Percentiles rank a stretch among this genome's conserved stretches.
Evolutionary conservation across 2,797 vertebrate genomes (phyloP).

Genomic region (Lepilemur septentrionalis): DNA sequence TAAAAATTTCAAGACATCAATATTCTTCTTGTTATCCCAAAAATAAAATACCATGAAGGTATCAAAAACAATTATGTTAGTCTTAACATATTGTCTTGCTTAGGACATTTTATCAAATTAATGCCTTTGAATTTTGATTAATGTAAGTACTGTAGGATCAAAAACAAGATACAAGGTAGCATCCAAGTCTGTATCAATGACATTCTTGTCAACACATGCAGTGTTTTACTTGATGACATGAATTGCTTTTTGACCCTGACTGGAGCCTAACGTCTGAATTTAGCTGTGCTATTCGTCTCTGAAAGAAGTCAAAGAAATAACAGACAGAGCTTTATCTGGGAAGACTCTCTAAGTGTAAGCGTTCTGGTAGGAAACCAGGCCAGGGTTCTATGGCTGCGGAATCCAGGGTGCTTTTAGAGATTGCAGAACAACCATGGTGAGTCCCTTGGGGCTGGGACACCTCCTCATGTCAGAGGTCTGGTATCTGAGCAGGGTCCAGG

Average conservation of each 20-base stretch:
- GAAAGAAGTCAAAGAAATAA: not conserved
- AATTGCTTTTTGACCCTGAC: not conserved
- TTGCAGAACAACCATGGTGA: not conserved
- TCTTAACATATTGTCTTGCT: conserved; percentile 22
- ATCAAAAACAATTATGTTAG: not conserved
- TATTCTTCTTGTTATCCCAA: not conserved
- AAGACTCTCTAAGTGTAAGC: not conserved
- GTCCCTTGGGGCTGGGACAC: not conserved
- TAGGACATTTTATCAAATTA: conserved; percentile 48
- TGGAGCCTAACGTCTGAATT: not conserved
- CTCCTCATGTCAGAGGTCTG: not conserved
- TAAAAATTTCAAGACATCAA: not conserved
- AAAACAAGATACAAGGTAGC: not conserved
- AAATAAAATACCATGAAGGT: not conserved
- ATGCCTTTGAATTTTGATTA: conserved; percentile 28
- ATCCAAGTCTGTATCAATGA: not conserved
- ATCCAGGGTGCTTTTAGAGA: not conserved
- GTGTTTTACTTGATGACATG: not conserved
- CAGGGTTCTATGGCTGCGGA: not conserved
- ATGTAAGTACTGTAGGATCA: not conserved
- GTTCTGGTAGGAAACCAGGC: not conserved
- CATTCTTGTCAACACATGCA: not conserved
- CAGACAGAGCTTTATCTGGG: not conserved
- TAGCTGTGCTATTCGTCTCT: not conserved
- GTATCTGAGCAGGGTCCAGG: not conserved